Conservation (phyloP, 92 coral and sea anemone genomes). For the Paramuricea clavata region DNA sequence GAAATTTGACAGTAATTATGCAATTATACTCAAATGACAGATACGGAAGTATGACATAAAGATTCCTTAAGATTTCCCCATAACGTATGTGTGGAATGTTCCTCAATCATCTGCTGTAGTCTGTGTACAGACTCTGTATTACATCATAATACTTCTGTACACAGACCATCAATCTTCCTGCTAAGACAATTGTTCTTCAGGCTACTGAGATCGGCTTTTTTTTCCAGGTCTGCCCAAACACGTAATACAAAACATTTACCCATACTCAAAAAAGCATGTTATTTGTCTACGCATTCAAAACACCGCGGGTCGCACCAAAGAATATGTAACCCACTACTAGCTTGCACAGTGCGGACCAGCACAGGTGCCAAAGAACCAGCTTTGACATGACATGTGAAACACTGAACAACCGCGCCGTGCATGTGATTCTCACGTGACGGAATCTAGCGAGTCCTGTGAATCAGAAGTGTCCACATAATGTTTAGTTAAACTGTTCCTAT, state of each 20-base stretch:
- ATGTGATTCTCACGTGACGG: slow-evolving; percentile 36
- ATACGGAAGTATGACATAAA: too few relatives aligned
- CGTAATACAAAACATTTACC: neutral
- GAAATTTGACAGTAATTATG: too few relatives aligned
- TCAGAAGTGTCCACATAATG: slow-evolving; percentile 33
- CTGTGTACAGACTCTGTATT: too few relatives aligned
- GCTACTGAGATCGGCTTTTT: too few relatives aligned
- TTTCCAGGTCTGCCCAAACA: too few relatives aligned
- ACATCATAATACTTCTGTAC: too few relatives aligned
- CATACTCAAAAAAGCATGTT: neutral
- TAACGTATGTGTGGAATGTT: too few relatives aligned
- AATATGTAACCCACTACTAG: neutral
- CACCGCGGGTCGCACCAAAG: neutral
- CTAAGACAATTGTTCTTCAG: too few relatives aligned
- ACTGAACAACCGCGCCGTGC: neutral
- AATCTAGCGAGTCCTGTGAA: slow-evolving; percentile 38
- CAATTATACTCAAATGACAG: too few relatives aligned
- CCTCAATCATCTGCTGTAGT: too few relatives aligned
- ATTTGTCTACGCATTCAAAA: slow-evolving; percentile 12
- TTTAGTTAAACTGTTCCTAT: slow-evolving; percentile 7
- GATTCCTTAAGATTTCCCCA: too few relatives aligned
- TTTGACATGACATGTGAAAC: slow-evolving; percentile 29
- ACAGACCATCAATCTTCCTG: too few relatives aligned
- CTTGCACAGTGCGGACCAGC: slow-evolving; percentile 30
- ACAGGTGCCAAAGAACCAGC: slow-evolving; percentile 32